Base-by-base conservation (phyloP, 2,888 invertebrate genomes). In the Anoplius nigerrimus region DNA sequence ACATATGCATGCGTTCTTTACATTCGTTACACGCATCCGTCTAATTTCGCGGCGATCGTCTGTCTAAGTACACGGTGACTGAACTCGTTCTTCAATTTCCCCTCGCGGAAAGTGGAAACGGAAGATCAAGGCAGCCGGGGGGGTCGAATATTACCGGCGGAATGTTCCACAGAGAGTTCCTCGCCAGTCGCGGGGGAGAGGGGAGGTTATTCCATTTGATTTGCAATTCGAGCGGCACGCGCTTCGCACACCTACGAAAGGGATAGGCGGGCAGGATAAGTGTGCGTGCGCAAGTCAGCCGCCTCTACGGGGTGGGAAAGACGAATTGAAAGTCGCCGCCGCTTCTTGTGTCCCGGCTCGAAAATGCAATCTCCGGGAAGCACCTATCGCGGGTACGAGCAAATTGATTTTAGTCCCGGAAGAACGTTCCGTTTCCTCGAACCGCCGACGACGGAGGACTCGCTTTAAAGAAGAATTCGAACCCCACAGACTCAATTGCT, bases 141-240 rank as follows among this genome's bases (percentile, higher is more conserved):
- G 60, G n/a, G 34, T 62, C 34, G 34, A 34, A 34, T 34, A 34
- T 34, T 34, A 34, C 34, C 16, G n/a, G 16, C 24, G 45, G 77
- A 65, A 77, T 73, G 77, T 69, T 55, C 48, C 42, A 53, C 59
- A 58, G 42, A 62, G 21, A 58, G 71, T 74, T 67, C 64, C 67
- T 24, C n/a, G n/a, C n/a, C n/a, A n/a, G n/a, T n/a, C n/a, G n/a
- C n/a, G n/a, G n/a, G n/a, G n/a, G n/a, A n/a, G n/a, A n/a, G 60
- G 34, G 58, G 66, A 56, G 53, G 52, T 66, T 72, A 62, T 78
- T 70, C 69, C 66, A 74, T 78, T 75, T 66, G 76, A 79, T 79
- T 79, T 79, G 78, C 78, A 79, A 79, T 78, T 79, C 78, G 78
- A 79, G 76, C 76, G 68, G 60, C 53, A 71, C 66, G 70, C 74